Percentiles rank a stretch among this genome's conserved stretches.
phyloP scores from a whole-genome alignment of 2,113 vertebrate genomes.

The Oenanthe oenanthe region DNA sequence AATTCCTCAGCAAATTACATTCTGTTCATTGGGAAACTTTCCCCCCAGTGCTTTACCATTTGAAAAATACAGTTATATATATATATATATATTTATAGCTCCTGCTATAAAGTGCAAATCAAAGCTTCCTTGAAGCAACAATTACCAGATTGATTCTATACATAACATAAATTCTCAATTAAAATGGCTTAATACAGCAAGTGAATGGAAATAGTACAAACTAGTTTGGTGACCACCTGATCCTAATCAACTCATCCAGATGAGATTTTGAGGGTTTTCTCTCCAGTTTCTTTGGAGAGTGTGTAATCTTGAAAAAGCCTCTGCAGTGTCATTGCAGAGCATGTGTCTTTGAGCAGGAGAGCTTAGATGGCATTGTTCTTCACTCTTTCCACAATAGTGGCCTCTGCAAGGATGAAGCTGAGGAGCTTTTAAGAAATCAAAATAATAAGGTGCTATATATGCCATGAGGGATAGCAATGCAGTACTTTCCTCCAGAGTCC shows the following conservation, averaged over 20 bases:
- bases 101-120: background rate
- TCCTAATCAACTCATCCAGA: background rate
- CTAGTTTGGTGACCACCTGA: background rate
- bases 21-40: background rate
- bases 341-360: background rate
- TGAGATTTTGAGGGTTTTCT: background rate
- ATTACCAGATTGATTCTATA: background rate
- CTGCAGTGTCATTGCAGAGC: background rate
- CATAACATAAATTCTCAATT: background rate
- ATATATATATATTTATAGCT: too few relatives aligned
- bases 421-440: background rate
- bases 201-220: background rate
- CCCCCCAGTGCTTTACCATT: background rate
- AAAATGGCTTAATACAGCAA: background rate
- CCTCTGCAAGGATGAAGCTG: background rate
- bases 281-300: background rate
- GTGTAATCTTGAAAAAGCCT: background rate
- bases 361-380: background rate
- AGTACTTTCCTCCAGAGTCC: background rate
- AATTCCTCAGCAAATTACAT: background rate
- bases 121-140: background rate
- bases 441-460: background rate
- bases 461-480: background rate
- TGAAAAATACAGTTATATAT: background rate
- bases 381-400: background rate